Evolutionary conservation across 2,797 vertebrate genomes (phyloP).

Genomic region (Acipenser ruthenus): DNA sequence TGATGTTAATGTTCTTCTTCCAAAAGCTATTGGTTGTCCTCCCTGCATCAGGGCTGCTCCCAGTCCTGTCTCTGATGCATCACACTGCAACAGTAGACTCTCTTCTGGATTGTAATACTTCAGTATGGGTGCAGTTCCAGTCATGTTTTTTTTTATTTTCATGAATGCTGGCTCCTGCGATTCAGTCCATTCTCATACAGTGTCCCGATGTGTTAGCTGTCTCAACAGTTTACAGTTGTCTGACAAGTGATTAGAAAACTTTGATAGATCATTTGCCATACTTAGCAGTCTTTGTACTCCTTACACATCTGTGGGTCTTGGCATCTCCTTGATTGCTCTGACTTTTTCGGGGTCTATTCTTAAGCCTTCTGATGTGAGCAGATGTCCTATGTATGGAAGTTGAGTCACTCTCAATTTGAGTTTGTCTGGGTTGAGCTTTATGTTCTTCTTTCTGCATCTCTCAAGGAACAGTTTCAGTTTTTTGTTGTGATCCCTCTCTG

Average conservation of each 20-base stretch:
- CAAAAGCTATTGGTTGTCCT: neutral
- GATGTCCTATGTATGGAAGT: conserved; percentile 2
- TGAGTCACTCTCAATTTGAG: conserved; percentile 1
- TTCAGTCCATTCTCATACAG: neutral
- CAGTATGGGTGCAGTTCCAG: no score
- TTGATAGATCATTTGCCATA: neutral
- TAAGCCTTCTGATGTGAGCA: neutral
- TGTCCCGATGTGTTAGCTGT: neutral
- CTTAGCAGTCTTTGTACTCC: neutral
- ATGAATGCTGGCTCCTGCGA: neutral
- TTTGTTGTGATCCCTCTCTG: neutral
- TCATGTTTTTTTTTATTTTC: neutral
- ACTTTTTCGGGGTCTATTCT: neutral
- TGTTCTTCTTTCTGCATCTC: conserved; percentile 1
- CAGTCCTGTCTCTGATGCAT: no score
- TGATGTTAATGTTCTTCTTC: neutral
- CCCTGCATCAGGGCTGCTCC: neutral
- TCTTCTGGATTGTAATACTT: no score
- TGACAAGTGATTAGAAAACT: neutral
- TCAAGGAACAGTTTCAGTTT: neutral
- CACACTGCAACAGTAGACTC: neutral
- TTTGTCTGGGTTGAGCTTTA: conserved; percentile 10
- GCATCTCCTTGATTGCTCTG: neutral
- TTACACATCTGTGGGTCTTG: neutral
- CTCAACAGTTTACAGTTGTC: neutral